Evolutionary conservation across 2,888 invertebrate species (phyloP).

Genomic region (Laspeyria flexula): DNA sequence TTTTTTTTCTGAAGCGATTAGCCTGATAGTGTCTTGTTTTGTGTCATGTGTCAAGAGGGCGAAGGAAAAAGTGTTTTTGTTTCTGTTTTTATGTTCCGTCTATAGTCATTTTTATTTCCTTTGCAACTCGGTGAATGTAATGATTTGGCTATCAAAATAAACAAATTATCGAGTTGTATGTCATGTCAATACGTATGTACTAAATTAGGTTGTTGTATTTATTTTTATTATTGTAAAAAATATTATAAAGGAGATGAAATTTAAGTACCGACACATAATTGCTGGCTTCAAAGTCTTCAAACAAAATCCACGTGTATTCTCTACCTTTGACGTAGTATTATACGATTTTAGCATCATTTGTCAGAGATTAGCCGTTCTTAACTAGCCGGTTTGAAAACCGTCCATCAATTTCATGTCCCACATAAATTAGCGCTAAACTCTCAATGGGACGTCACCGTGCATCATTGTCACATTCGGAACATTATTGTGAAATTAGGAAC

Average conservation of each 20-base stretch:
- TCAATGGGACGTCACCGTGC: slow-evolving; percentile 66
- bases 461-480: slow-evolving; percentile 76
- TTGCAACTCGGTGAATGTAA: not conserved
- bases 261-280: no score
- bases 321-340: no score
- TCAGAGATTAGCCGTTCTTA: slow-evolving; percentile 51
- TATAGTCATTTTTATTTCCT: not conserved
- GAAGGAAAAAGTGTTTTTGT: not conserved
- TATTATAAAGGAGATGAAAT: no score
- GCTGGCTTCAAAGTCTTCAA: no score
- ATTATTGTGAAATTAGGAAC: slow-evolving; percentile 78
- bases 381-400: slow-evolving; percentile 32
- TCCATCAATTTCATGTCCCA: slow-evolving; percentile 53
- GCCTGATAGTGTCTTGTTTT: slow-evolving; percentile 54
- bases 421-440: slow-evolving; percentile 71
- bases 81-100: not conserved
- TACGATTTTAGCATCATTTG: slow-evolving; percentile 40
- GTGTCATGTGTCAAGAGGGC: slow-evolving; percentile 43
- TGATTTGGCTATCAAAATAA: no score
- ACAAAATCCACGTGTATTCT: no score
- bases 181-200: no score
- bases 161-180: no score
- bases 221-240: no score
- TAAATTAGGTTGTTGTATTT: no score
- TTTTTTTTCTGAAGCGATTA: slow-evolving; percentile 51